Evolutionary conservation across 2,797 vertebrate genomes (phyloP).

Genomic region (Anniella stebbinsi): DNA sequence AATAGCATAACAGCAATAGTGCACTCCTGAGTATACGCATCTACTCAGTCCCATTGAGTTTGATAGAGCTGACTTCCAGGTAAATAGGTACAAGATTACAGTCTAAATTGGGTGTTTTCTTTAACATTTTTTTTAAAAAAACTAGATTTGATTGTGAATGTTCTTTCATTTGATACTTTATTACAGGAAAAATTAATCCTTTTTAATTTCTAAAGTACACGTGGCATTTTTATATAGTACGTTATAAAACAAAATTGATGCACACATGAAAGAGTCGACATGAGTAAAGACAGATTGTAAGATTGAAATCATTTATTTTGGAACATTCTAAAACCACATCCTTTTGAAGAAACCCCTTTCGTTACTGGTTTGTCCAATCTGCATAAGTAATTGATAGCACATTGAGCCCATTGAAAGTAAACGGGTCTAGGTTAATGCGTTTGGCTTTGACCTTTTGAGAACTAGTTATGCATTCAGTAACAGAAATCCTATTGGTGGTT

Average conservation of each 20-base stretch:
- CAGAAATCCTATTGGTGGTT: background rate
- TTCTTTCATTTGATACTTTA: slow-evolving; percentile 33
- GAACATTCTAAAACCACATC: slow-evolving; percentile 55
- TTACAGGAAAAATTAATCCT: slow-evolving; percentile 56
- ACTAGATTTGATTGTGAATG: slow-evolving; percentile 62
- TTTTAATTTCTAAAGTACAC: slow-evolving; percentile 60
- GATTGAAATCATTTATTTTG: slow-evolving; percentile 63
- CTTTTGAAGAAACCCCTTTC: slow-evolving; percentile 42
- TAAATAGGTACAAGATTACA: background rate
- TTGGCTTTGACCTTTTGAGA: slow-evolving; percentile 39
- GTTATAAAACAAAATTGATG: slow-evolving; percentile 61
- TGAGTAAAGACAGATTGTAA: slow-evolving; percentile 64
- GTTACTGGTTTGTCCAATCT: slow-evolving; percentile 49
- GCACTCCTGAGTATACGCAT: background rate
- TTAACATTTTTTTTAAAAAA: slow-evolving; percentile 35
- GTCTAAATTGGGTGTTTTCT: slow-evolving; percentile 22
- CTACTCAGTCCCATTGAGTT: background rate
- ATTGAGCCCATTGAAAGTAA: slow-evolving; percentile 38
- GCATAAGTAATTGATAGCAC: slow-evolving; percentile 50
- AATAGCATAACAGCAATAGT: slow-evolving; percentile 49
- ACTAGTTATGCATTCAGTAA: slow-evolving; percentile 15
- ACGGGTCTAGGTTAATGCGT: background rate
- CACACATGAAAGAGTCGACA: slow-evolving; percentile 63
- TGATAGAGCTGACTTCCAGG: background rate
- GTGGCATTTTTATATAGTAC: slow-evolving; percentile 58